phyloP scores from a whole-genome alignment of 2,113 vertebrate genomes.

The Romanogobio albipinnatus region DNA sequence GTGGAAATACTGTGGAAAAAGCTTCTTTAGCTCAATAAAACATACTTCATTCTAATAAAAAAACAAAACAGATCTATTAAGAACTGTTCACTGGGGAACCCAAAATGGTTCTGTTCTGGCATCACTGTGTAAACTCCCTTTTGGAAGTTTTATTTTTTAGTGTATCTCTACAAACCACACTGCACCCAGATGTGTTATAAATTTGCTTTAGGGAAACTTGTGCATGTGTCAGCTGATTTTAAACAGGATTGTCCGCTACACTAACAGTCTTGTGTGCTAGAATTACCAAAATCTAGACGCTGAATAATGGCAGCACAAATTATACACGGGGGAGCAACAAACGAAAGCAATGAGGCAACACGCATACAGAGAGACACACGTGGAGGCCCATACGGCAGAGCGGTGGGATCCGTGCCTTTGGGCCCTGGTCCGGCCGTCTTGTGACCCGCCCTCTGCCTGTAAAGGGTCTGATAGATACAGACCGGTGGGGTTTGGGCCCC shows the following conservation, averaged over 20 bases:
- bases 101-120: too few species aligned
- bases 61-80: too few species aligned
- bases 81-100: too few species aligned
- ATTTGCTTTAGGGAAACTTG: not conserved
- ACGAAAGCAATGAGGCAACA: conserved; percentile 66
- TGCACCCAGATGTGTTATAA: not conserved
- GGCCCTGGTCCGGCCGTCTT: conserved; percentile 67
- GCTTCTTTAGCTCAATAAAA: too few species aligned
- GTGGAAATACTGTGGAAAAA: too few species aligned
- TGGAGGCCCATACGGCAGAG: conserved; percentile 58
- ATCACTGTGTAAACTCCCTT: too few species aligned
- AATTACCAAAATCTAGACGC: conserved; percentile 54
- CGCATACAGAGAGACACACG: conserved; percentile 55
- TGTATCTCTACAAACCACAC: not conserved
- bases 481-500: conserved; percentile 49
- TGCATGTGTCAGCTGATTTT: not conserved
- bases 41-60: too few species aligned
- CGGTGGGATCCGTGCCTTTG: conserved; percentile 60
- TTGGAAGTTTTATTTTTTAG: too few species aligned
- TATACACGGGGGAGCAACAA: conserved; percentile 56
- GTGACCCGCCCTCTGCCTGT: conserved; percentile 57
- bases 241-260: not conserved
- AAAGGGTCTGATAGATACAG: conserved; percentile 27
- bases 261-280: not conserved
- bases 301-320: conserved; percentile 58